Percentiles rank a stretch among this genome's conserved stretches.
Evolutionary conservation across 2,113 vertebrate genomes (phyloP).

Genomic region (Xiphias gladius): DNA sequence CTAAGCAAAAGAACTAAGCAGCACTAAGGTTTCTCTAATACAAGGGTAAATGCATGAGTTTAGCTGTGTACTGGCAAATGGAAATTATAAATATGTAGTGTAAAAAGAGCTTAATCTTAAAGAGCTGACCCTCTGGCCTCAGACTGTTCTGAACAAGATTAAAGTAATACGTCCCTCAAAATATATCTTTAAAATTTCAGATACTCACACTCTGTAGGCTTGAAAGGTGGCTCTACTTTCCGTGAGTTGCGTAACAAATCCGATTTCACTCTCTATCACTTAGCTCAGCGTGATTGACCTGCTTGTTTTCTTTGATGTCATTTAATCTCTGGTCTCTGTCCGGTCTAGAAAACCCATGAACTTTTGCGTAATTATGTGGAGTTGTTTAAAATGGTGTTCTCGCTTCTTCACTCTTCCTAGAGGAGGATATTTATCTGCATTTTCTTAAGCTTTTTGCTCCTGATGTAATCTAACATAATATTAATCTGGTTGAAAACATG

Average conservation of each 20-base stretch:
- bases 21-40: neutral
- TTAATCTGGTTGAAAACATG: neutral
- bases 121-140: slow-evolving; percentile 12
- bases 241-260: slow-evolving; percentile 46
- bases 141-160: neutral
- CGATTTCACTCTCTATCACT: slow-evolving; percentile 46
- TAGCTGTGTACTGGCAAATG: neutral
- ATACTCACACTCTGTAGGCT: neutral
- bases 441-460: neutral
- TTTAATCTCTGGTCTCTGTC: neutral
- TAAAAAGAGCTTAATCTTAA: neutral
- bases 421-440: neutral
- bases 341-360: slow-evolving; percentile 1
- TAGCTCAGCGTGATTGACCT: slow-evolving; percentile 47
- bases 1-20: too few relatives aligned
- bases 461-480: neutral
- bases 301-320: slow-evolving; percentile 16
- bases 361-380: neutral
- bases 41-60: neutral
- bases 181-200: neutral
- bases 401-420: neutral
- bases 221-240: slow-evolving; percentile 31
- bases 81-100: neutral
- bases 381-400: neutral
- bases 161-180: neutral